phyloP scores from a whole-genome alignment of 1,140 invertebrate genomes.

The Caenorhabditis tropicalis region DNA sequence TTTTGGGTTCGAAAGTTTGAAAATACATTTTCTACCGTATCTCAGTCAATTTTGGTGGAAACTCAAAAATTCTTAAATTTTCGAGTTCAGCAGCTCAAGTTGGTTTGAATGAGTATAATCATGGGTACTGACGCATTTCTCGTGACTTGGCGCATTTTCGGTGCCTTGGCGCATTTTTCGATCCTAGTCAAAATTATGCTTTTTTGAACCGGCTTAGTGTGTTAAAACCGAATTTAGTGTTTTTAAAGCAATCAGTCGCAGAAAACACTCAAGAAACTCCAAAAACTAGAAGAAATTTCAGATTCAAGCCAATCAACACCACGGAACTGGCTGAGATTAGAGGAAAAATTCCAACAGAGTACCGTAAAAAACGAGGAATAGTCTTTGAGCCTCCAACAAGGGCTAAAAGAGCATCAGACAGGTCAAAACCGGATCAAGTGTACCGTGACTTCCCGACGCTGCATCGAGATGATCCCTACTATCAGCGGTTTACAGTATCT shows the following conservation, averaged over 20 bases:
- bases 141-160: no score
- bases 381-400: background rate
- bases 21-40: no score
- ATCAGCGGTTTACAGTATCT: constrained; percentile 63
- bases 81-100: no score
- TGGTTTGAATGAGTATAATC: no score
- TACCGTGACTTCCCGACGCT: constrained; percentile 65
- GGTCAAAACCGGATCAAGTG: constrained; percentile 60
- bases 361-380: background rate
- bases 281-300: background rate
- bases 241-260: background rate
- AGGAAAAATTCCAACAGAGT: constrained; percentile 50
- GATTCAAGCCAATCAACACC: constrained; percentile 76
- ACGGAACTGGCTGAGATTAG: constrained; percentile 65
- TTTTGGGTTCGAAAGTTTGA: no score
- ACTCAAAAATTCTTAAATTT: no score
- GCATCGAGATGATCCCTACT: constrained; percentile 64
- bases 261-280: background rate
- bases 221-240: background rate
- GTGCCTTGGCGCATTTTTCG: no score
- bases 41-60: no score
- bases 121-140: no score
- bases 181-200: background rate
- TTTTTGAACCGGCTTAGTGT: background rate
- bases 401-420: constrained; percentile 36